Conservation (phyloP, 2,888 invertebrate species). For the Pterostichus niger region DNA sequence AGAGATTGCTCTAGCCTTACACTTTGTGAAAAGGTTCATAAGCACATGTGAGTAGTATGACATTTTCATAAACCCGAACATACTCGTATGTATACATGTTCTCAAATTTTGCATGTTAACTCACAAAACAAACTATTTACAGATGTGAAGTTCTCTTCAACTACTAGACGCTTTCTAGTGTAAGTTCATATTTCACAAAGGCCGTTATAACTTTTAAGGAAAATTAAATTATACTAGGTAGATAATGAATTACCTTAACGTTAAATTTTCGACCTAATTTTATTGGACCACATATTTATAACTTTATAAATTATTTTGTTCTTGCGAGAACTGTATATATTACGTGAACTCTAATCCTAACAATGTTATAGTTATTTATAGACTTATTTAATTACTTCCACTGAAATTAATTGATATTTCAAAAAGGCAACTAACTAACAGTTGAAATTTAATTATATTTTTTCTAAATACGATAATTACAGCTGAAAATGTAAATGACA, state of each 20-base stretch:
- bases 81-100: constrained; percentile 5
- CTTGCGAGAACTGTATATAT: not conserved
- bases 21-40: not conserved
- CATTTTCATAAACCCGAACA: constrained; percentile 32
- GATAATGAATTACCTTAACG: constrained; percentile 40
- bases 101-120: constrained; percentile 38
- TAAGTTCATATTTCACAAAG: constrained; percentile 41
- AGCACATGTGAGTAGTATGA: constrained; percentile 26
- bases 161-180: constrained; percentile 26
- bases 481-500: too few relatives aligned
- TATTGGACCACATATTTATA: constrained; percentile 31
- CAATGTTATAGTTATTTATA: not conserved
- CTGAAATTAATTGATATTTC: not conserved
- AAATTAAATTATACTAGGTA: constrained; percentile 43
- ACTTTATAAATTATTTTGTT: constrained; percentile 12
- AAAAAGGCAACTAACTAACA: too few relatives aligned
- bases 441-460: too few relatives aligned
- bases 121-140: constrained; percentile 44
- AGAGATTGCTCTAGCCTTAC: not conserved
- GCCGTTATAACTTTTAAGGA: constrained; percentile 39
- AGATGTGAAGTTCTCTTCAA: constrained; percentile 40
- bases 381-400: not conserved
- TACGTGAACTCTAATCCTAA: not conserved
- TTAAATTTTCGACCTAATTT: constrained; percentile 28
- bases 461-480: too few relatives aligned